Evolutionary conservation across 1,140 invertebrate species (phyloP).

Genomic region (Anagrus nilaparvatae): DNA sequence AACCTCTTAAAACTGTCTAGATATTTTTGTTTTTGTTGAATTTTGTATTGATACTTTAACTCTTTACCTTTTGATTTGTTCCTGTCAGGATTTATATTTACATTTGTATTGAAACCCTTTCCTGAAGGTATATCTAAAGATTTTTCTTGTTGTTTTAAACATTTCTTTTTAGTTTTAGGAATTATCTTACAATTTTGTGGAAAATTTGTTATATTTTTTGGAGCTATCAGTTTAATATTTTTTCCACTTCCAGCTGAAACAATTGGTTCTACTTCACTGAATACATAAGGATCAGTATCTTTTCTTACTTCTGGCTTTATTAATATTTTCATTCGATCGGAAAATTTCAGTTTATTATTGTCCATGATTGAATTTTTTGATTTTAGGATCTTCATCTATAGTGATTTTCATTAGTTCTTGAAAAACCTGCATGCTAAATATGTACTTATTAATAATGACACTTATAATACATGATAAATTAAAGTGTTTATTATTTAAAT

Average conservation of each 20-base stretch:
- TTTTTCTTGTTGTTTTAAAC: too few relatives aligned
- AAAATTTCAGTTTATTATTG: slow-evolving; percentile 46
- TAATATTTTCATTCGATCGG: slow-evolving; percentile 41
- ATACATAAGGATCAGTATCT: slow-evolving; percentile 49
- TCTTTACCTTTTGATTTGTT: too few relatives aligned
- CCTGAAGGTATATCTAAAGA: too few relatives aligned
- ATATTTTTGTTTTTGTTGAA: slow-evolving; percentile 21
- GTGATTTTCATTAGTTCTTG: slow-evolving; percentile 18
- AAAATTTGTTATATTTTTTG: slow-evolving; percentile 27
- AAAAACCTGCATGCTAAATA: slow-evolving; percentile 34
- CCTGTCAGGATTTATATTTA: too few relatives aligned
- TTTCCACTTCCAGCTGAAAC: slow-evolving; percentile 23
- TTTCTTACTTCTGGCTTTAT: slow-evolving; percentile 37
- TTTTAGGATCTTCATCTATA: slow-evolving; percentile 31
- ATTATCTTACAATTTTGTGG: slow-evolving; percentile 26
- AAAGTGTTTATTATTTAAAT: too few relatives aligned
- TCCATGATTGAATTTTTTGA: slow-evolving; percentile 35
- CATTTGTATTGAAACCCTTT: too few relatives aligned
- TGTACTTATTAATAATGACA: slow-evolving; percentile 15
- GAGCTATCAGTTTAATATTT: slow-evolving; percentile 24
- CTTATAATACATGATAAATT: too few relatives aligned
- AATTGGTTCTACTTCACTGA: slow-evolving; percentile 44
- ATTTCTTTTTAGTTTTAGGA: slow-evolving; percentile 31
- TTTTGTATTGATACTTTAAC: slow-evolving; percentile 12
- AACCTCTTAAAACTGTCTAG: slow-evolving; percentile 22